Evolutionary conservation across 2,113 vertebrate genomes (phyloP), one percentile per base, ranked within the genome.

Genomic region (Pardalotus punctatus): DNA sequence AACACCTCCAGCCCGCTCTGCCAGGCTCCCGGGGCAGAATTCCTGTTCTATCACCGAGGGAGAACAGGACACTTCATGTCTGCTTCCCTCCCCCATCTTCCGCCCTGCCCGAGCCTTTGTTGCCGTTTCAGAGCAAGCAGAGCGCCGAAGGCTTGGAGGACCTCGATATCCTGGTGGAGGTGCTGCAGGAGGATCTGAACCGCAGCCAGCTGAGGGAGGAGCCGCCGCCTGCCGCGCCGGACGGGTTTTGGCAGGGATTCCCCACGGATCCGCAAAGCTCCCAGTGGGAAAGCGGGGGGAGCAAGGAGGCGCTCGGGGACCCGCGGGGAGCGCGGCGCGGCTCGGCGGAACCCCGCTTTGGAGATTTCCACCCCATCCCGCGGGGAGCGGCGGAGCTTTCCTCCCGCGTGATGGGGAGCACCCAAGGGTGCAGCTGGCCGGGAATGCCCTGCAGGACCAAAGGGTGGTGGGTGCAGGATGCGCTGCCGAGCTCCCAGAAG

Each of bases 151-250:
- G 98, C 92, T 87, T 98, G 72, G 98, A 99, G 95, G 98, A 99
- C 89, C 96, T 99, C 27, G 98, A 98, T 35, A 98, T 98, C 57
- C 98, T 99, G 33, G 96, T 99, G 11, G 98, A 99, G 94, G 98
- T 99, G 14, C 96, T 99, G 90, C 98, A 99, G 88, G 98, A 99
- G 82, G 98, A 99, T 40, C 96, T 99, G 35, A 98, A 97, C 74
- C 76, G 90, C 16, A 94, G 96, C 97, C 69, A 96, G 58, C 25
- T 67, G 47, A 9, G 79, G 61, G 53, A 83, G 71, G 79, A 79
- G 67, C 20, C 60, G 0, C 48, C 4, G 31, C 40, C 4, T 1
- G 31, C 85, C 2, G 27, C 1, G 36, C 80, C 92, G 17, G 58
- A 4, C 8, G 90, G 48, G 24, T 18, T 19, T 12, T 38, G 56